Base-by-base conservation (phyloP, 1,140 invertebrate species). In the Ceratina calcarata region DNA sequence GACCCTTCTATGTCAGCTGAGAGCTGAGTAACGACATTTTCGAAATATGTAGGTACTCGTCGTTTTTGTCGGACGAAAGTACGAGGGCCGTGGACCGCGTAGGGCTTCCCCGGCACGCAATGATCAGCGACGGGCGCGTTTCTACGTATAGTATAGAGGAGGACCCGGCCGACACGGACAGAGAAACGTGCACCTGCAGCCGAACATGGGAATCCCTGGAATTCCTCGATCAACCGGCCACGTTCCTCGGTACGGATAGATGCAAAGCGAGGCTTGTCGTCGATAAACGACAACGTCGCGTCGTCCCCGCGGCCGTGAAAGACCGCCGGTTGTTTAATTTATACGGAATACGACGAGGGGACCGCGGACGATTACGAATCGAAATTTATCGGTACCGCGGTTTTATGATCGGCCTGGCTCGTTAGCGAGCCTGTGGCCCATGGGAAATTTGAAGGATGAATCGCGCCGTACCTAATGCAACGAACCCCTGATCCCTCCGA, bases 11-110 rank as follows among this genome's bases (percentile, higher is more conserved):
- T 10, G 12, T 84, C 57, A 53, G 64, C 62, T 27, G 32, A 24
- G n/a, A 32, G 70, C 2, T 55, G 72, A 85, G 74, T 77, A 87
- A 87, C 81, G 84, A 86, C 85, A 86, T 84, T 85, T 85, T 85
- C 83, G 80, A 86, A 85, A 86, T 86, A 73, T 73, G 68, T 77
- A 62, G n/a, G 69, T 58, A 55, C 60, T 84, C 32, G 78, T 81
- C 55, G 12, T 65, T 72, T 22, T 69, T 53, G 1, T 60, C 1
- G 51, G n/a, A 62, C 71, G 61, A 84, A 75, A 69, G 78, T 75
- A 80, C 70, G 57, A 74, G 22, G 66, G 71, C 61, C 49, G 65
- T 27, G 66, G 49, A 45, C 60, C 16, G 65, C 69, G 77, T 64
- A 22, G 55, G 57, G 45, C 72, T 85, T 74, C 65, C 66, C 32